Evolutionary conservation across 2,888 invertebrate species (phyloP), one percentile per base, ranked within the genome.

Genomic region (Calameuta idolon): DNA sequence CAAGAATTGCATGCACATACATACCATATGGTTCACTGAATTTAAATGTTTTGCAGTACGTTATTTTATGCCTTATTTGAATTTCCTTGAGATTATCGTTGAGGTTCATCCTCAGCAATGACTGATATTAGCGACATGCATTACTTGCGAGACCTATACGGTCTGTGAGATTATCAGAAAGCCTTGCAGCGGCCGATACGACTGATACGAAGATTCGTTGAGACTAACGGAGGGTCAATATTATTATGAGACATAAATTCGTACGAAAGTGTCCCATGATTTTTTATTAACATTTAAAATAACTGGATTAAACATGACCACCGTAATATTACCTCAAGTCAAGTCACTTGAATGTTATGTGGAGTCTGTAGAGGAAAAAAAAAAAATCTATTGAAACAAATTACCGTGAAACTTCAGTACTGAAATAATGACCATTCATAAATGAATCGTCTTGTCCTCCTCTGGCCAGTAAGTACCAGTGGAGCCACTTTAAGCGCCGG

Each of bases 1-100:
- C 81, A 74, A 73, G n/a, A 76, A 77, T 77, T 77, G 76, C 76
- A 30, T 69, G 55, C 23, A 55, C 23, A 9, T 15, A 40, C 40
- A 15, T 55, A 55, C 23, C 23, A 37, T n/a, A 34, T 74, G 34
- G 0, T 34, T 35, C 34, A 35, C 35, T 23, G 35, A n/a, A n/a
- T 74, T 74, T 34, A 23, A n/a, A 35, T 35, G 74, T 35, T 35
- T 34, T 34, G 35, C 34, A 34, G 34, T 5, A 30, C 3, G 35
- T 34, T 74, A 74, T 35, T 74, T 34, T 74, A 74, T 35, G 74
- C 74, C 81, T 80, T 85, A 85, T 87, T 87, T 86, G 81, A 84
- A 84, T 87, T 84, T 81, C n/a, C 74, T 77, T 78, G 82, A 78
- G 85, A 86, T 86, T 85, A 87, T 84, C 83, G 83, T 81, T 34